Evolutionary conservation across 2,888 invertebrate species (phyloP).

Genomic region (Parasteatoda lunata): DNA sequence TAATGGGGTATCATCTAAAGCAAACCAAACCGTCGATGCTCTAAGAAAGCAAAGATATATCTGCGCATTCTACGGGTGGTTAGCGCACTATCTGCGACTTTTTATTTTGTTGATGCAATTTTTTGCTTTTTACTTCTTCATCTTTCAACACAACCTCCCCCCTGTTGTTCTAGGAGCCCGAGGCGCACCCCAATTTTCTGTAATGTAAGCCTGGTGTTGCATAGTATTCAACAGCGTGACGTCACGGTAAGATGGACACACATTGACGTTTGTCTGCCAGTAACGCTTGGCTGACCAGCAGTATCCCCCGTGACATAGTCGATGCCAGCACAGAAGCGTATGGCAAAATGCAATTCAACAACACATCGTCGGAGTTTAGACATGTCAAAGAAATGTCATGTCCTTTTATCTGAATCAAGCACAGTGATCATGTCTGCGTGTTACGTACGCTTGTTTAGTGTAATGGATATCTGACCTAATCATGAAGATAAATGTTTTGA

Average conservation of each 20-base stretch:
- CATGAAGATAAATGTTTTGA: too few species aligned
- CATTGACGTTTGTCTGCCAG: slow-evolving; percentile 64
- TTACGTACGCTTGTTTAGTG: slow-evolving; percentile 41
- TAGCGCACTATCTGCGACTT: slow-evolving; percentile 59
- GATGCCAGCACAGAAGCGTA: slow-evolving; percentile 34
- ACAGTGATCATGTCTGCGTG: slow-evolving; percentile 33
- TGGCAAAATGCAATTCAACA: slow-evolving; percentile 18
- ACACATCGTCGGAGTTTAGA: slow-evolving; percentile 11
- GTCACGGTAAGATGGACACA: slow-evolving; percentile 64
- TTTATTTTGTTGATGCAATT: slow-evolving; percentile 48
- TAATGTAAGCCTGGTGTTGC: slow-evolving; percentile 68
- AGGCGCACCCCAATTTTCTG: slow-evolving; percentile 69
- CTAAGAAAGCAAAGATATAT: slow-evolving; percentile 57
- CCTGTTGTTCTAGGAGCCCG: slow-evolving; percentile 29
- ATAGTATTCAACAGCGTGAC: slow-evolving; percentile 67
- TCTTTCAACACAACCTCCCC: slow-evolving; percentile 29
- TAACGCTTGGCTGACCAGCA: slow-evolving; percentile 55
- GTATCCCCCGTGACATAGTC: slow-evolving; percentile 57
- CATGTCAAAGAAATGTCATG: slow-evolving; percentile 22
- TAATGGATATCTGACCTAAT: slow-evolving; percentile 40
- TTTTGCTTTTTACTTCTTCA: slow-evolving; percentile 23
- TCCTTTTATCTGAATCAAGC: slow-evolving; percentile 30
- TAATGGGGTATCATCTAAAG: slow-evolving; percentile 65
- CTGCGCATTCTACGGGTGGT: slow-evolving; percentile 64
- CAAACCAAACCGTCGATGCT: slow-evolving; percentile 48